A percentile compares a stretch with the other conserved stretches of the same genome.
Evolutionary conservation across 2,797 vertebrate genomes (phyloP).

Genomic region (Hydrocynus forskahlii): DNA sequence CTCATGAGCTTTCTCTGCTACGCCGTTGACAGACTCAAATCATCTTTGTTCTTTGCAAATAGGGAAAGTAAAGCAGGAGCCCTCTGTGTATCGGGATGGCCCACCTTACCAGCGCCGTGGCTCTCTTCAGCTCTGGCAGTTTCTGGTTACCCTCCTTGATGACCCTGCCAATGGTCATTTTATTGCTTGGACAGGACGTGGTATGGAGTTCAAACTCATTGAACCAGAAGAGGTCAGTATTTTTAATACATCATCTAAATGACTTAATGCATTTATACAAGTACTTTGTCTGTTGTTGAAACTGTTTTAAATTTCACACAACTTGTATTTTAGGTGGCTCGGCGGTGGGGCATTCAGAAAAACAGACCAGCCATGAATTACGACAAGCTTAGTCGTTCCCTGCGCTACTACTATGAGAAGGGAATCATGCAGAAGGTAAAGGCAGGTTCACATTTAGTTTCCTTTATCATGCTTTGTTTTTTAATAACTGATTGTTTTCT

Average conservation of each 20-base stretch:
- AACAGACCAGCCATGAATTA: slow-evolving; percentile 98
- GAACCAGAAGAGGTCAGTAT: slow-evolving; percentile 90
- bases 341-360: slow-evolving; percentile 97
- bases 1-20: not conserved
- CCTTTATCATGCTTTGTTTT: not conserved
- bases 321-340: slow-evolving; percentile 83
- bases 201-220: slow-evolving; percentile 98
- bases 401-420: slow-evolving; percentile 95
- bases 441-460: slow-evolving; percentile 67
- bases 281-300: not conserved
- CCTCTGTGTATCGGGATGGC: slow-evolving; percentile 87
- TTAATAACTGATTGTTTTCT: not conserved
- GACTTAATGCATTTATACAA: not conserved
- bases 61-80: slow-evolving; percentile 83
- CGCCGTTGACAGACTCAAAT: slow-evolving; percentile 54
- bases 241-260: not conserved
- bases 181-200: slow-evolving; percentile 95
- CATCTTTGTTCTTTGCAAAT: slow-evolving; percentile 28
- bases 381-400: slow-evolving; percentile 94
- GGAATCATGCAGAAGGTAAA: slow-evolving; percentile 85
- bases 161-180: slow-evolving; percentile 94
- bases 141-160: slow-evolving; percentile 90
- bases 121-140: slow-evolving; percentile 89
- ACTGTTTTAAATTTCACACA: not conserved
- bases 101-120: slow-evolving; percentile 88